Conservation (phyloP, 2,888 invertebrate species). For the Gortyna flavago region DNA sequence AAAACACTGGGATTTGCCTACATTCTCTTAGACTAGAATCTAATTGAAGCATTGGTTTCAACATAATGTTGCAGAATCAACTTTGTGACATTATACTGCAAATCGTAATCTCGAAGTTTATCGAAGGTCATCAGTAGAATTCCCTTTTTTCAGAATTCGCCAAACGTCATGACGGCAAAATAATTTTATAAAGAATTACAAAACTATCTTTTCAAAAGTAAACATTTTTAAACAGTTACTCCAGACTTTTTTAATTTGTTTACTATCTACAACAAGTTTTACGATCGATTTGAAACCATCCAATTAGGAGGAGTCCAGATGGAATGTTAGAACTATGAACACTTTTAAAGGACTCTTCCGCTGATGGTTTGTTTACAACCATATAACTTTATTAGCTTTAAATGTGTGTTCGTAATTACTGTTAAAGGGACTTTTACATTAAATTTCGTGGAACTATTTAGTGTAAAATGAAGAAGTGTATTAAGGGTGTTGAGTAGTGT, state of each 20-base stretch:
- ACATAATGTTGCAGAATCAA: not conserved
- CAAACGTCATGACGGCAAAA: not conserved
- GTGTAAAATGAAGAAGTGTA: not conserved
- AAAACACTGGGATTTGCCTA: not conserved
- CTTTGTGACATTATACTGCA: not conserved
- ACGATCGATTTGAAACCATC: conserved; percentile 66
- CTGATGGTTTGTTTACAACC: conserved; percentile 74
- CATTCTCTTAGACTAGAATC: not conserved
- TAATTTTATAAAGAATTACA: not conserved
- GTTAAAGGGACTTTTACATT: conserved; percentile 42
- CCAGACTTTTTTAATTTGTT: conserved; percentile 57
- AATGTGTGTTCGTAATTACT: conserved; percentile 69
- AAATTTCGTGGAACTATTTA: not conserved
- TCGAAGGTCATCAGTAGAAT: not conserved
- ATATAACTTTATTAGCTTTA: conserved; percentile 77
- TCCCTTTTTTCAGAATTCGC: not conserved
- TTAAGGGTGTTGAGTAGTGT: too few relatives aligned
- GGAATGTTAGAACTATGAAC: conserved; percentile 71
- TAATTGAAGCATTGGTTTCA: not conserved
- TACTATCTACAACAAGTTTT: conserved; percentile 63
- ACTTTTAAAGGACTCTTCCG: conserved; percentile 67
- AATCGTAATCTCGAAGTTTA: not conserved
- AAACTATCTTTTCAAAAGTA: not conserved
- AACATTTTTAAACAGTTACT: conserved; percentile 16
- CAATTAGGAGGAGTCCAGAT: conserved; percentile 71